A percentile compares a stretch with the other conserved stretches of the same genome.
Evolutionary conservation across 2,888 invertebrate species (phyloP).

Genomic region (Anaspis maculata): DNA sequence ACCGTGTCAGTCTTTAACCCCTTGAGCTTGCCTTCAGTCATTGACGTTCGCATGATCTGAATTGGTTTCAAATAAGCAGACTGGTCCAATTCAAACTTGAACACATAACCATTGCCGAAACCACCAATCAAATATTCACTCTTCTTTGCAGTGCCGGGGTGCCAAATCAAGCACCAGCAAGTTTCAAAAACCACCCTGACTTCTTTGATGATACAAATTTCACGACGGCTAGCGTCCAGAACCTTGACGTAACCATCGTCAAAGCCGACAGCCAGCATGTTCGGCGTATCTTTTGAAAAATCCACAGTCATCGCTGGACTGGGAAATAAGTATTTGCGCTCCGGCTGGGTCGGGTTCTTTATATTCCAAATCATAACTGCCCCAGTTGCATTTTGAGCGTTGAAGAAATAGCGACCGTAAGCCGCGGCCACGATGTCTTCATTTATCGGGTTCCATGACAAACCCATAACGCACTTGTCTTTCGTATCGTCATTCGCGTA

Average conservation of each 20-base stretch:
- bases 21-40: slow-evolving; percentile 58
- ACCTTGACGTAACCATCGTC: slow-evolving; percentile 63
- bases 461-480: slow-evolving; percentile 50
- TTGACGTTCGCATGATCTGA: slow-evolving; percentile 57
- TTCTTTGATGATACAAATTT: slow-evolving; percentile 18
- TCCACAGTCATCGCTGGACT: slow-evolving; percentile 59
- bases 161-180: slow-evolving; percentile 26
- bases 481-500: slow-evolving; percentile 47
- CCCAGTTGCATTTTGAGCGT: slow-evolving; percentile 48
- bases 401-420: slow-evolving; percentile 56
- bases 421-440: slow-evolving; percentile 65
- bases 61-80: slow-evolving; percentile 18
- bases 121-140: slow-evolving; percentile 50
- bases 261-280: slow-evolving; percentile 67
- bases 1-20: slow-evolving; percentile 40
- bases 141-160: slow-evolving; percentile 19
- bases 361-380: slow-evolving; percentile 70
- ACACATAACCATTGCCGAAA: slow-evolving; percentile 50
- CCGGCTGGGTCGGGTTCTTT: slow-evolving; percentile 72
- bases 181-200: slow-evolving; percentile 25
- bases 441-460: slow-evolving; percentile 62
- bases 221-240: slow-evolving; percentile 57
- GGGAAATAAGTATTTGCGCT: slow-evolving; percentile 55
- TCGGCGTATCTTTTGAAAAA: slow-evolving; percentile 62
- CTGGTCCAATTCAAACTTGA: slow-evolving; percentile 21